Base-by-base conservation (phyloP, 2,113 vertebrate genomes). In the Cololabis saira region DNA sequence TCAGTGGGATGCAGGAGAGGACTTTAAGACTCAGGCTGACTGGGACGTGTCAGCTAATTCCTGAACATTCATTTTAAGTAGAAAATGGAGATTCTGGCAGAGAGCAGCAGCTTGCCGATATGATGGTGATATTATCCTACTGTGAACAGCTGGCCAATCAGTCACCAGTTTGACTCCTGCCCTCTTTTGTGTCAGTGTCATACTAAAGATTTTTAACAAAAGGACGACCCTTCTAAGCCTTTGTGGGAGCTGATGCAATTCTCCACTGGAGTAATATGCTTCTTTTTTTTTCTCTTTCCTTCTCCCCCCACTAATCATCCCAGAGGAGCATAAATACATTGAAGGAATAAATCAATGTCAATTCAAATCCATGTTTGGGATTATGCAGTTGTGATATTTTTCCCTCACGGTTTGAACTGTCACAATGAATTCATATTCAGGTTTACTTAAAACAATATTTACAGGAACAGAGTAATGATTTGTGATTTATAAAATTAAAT, bases 51-150 rank as follows among this genome's bases (percentile, higher is more conserved):
- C 67, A 71, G 64, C 66, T 69, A 61, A 77, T 53, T 76, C 44
- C 52, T 57, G 52, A 66, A 8, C 60, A 83, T 70, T 75, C 11
- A 69, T 85, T 78, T 19, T 45, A 61, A 76, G 52, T 45, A 77
- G 74, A 78, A 83, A 84, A 88, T 82, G 71, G 75, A 80, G 71
- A 74, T 78, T 78, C 62, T 71, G 72, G 70, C 85, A 79, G 62
- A 18, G 44, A 80, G 57, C 77, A 81, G 69, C 80, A 85, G 87
- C 78, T 87, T 57, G 57, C 77, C 84, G 76, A 73, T 55, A 86
- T 69, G 75, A 80, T 66, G 55, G 58, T 60, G 59, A 65, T 76
- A 81, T 83, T 73, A 75, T 41, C 60, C 65, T 48, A 57, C 61
- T 50, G 63, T 56, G 74, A 77, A 63, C 63, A 45, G 77, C 58